These are phyloP conservation scores for Enteromius trimaculatus DNA, from an alignment of 2,797 vertebrate genomes.

Conservation along the genomic window DNA sequence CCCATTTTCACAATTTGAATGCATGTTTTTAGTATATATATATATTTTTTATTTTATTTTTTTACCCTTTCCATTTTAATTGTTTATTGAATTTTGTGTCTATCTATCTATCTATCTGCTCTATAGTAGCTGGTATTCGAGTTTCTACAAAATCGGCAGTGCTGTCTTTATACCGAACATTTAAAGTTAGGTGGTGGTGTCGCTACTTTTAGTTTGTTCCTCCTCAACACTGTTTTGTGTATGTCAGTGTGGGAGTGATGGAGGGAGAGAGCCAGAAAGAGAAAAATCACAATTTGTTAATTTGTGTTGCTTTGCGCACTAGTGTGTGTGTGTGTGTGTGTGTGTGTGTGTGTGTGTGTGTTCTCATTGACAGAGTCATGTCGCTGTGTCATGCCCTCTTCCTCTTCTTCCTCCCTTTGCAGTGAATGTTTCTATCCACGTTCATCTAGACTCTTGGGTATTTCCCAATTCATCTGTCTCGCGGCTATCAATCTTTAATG, in stretches of 20 bases:
- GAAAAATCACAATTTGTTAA: not conserved
- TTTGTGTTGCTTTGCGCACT: constrained; percentile 11
- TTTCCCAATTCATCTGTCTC: not conserved
- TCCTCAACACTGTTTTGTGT: not conserved
- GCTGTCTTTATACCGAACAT: not conserved
- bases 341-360: not conserved
- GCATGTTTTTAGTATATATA: too few species aligned
- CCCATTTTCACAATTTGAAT: too few species aligned
- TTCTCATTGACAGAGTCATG: not conserved
- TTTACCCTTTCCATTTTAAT: too few species aligned
- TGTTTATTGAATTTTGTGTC: not conserved
- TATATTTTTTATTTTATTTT: too few species aligned
- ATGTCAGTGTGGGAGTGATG: not conserved
- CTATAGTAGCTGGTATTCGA: not conserved
- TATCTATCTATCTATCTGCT: not conserved
- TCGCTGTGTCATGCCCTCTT: not conserved
- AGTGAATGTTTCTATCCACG: not conserved
- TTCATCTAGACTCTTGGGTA: not conserved
- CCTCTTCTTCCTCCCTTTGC: not conserved
- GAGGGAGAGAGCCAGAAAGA: not conserved
- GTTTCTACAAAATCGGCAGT: not conserved
- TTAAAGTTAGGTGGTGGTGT: not conserved
- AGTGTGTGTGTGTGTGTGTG: constrained; percentile 2
- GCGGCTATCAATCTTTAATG: not conserved
- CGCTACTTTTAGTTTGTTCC: not conserved